Evolutionary conservation across 2,888 invertebrate species (phyloP), one percentile per base, ranked within the genome.

Genomic region (Eurois occulta): DNA sequence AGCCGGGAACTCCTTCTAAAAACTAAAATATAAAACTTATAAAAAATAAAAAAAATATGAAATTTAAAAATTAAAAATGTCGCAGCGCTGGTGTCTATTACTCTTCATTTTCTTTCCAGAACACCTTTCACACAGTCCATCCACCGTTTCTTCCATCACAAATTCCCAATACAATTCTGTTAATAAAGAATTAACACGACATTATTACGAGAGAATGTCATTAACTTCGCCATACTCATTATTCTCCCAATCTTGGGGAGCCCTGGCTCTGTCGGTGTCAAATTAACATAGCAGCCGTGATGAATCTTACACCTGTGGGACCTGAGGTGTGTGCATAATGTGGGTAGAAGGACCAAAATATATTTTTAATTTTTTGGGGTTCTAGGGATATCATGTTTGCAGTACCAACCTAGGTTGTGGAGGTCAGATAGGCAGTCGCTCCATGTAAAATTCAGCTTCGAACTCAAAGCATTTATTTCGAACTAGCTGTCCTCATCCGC

Each of bases 241-340:
- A 83, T 48, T 77, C 28, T 69, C 83, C 84, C 87, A 87, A 79
- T 80, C 67, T 86, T 35, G 71, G 72, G 55, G 52, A 72, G 84
- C 60, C 60, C 48, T 24, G 64, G 46, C 21, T 65, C 67, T 64
- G 77, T 77, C 62, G 81, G 62, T 86, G 87, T 86, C 86, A 85
- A 89, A 86, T 89, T 86, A 86, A 88, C 82, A 68, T 84, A 38
- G 75, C 82, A 24, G 87, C 78, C 70, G 85, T 94, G 94, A 94
- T 94, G 94, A 92, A 93, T 93, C 90, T 92, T 86, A 71, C 86
- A 89, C 77, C 87, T 86, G 89, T 73, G 77, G 2, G 7, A 4
- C 18, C 70, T 70, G 55, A 55, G 87, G 24, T 48, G 0, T 8
- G 60, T 7, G 1, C 73, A 81, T 13, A 74, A 32, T 68, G 74